Base-by-base conservation (phyloP, 2,797 vertebrate genomes). In the Acestrorhynchus altus region DNA sequence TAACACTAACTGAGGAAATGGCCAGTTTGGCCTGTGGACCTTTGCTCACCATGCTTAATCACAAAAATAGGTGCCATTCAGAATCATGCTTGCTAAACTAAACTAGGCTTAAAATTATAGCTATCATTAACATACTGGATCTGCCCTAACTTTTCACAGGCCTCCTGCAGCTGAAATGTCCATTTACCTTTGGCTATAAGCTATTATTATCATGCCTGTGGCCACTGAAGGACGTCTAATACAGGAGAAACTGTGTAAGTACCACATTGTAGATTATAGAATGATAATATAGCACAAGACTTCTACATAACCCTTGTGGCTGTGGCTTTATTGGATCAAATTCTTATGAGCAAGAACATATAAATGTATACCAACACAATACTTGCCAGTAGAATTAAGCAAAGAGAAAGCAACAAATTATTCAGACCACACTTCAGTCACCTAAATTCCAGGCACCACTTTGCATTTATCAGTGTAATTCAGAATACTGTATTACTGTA, bases 61-160 rank as follows among this genome's bases (percentile, higher is more conserved):
- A 52, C n/a, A 28, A 35, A 72, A 72, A 66, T 49, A 66, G 26
- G 26, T 20, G 69, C 5, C 11, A 18, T 44, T 71, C 42, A n/a
- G 51, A 51, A 16, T 76, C 24, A 72, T 49, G 20, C 44, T 66
- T 76, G 80, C 81, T 83, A 51, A 72, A 72, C 81, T 83, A 51
- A 72, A 72, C 75, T 83, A 79, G 56, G 54, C 74, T 72, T 79
- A 70, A 49, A 85, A 78, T 88, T 71, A 64, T 24, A 28, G 69
- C 69, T n/a, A 24, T n/a, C 67, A 73, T 75, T 74, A 68, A 76
- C 67, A 79, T 65, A 84, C 57, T 63, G n/a, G 16, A 22, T 77
- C 83, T 76, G 81, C 85, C 77, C 74, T 77, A 6, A 35, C 54
- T 28, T 51, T 42, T 46, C 42, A 69, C 69, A 44, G 83, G 68